These are phyloP conservation scores for Drosophila kanapiae DNA, from an alignment of 1,140 invertebrate species.

Conservation along the genomic window DNA sequence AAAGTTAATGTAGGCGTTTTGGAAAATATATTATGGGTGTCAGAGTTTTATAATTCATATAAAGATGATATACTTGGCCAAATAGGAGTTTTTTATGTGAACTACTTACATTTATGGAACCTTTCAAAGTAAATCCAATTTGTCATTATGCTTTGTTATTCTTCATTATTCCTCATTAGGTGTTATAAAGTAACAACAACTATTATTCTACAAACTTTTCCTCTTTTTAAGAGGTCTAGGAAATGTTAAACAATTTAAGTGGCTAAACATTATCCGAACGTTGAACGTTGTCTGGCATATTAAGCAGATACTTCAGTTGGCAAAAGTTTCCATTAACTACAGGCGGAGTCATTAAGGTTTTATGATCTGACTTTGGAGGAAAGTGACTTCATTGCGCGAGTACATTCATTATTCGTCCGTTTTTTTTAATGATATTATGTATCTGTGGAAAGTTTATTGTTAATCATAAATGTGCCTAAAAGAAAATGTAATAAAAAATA, in stretches of 20 bases:
- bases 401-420: background rate
- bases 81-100: background rate
- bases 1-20: conserved; percentile 10
- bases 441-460: background rate
- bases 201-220: conserved; percentile 6
- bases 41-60: conserved; percentile 5
- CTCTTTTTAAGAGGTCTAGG: conserved; percentile 1
- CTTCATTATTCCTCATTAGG: background rate
- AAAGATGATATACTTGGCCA: background rate
- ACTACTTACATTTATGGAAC: background rate
- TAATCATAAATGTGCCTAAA: too few species aligned
- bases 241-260: conserved; percentile 38
- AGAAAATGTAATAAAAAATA: too few species aligned
- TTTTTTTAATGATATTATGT: background rate
- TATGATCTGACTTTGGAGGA: conserved; percentile 20
- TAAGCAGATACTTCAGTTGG: conserved; percentile 19
- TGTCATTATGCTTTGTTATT: background rate
- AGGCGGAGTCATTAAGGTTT: conserved; percentile 30
- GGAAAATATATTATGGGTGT: conserved; percentile 9
- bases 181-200: background rate
- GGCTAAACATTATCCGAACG: conserved; percentile 12
- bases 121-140: conserved; percentile 1
- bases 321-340: conserved; percentile 48
- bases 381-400: conserved; percentile 28
- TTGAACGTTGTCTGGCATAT: conserved; percentile 31